phyloP scores from a whole-genome alignment of 2,888 invertebrate genomes.

The Hirtodrosophila trivittata region DNA sequence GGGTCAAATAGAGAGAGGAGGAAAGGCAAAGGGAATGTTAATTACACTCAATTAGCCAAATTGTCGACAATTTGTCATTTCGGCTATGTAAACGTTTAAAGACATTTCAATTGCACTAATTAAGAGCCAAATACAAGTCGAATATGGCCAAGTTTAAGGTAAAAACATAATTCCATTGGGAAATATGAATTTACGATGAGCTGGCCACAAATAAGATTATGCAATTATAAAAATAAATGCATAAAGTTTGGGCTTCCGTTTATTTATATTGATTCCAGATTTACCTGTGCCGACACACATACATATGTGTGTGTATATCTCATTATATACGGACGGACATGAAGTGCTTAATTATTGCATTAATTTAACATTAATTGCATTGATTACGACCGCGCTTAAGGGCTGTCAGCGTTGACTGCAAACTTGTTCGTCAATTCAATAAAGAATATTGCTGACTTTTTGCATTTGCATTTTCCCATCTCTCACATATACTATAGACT shows the following conservation, averaged over 20 bases:
- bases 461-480: too few species aligned
- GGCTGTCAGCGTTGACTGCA: constrained; percentile 15
- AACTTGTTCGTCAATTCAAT: background rate
- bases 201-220: background rate
- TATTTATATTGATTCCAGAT: too few species aligned
- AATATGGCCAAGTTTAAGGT: too few species aligned
- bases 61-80: constrained; percentile 65
- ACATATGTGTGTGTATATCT: background rate
- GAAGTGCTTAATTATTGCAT: constrained; percentile 4
- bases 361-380: constrained; percentile 31
- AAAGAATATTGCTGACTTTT: too few species aligned
- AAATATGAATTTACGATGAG: background rate
- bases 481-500: too few species aligned
- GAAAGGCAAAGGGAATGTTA: constrained; percentile 55
- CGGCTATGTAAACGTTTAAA: constrained; percentile 29
- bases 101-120: constrained; percentile 44
- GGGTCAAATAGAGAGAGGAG: constrained; percentile 44
- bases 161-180: background rate
- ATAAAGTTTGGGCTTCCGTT: too few species aligned
- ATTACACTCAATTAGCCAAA: constrained; percentile 75
- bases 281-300: background rate
- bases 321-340: background rate
- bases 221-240: background rate
- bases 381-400: constrained; percentile 11
- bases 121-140: too few species aligned